phyloP scores from a whole-genome alignment of 2,888 invertebrate genomes.

The Dexiosoma caninum region DNA sequence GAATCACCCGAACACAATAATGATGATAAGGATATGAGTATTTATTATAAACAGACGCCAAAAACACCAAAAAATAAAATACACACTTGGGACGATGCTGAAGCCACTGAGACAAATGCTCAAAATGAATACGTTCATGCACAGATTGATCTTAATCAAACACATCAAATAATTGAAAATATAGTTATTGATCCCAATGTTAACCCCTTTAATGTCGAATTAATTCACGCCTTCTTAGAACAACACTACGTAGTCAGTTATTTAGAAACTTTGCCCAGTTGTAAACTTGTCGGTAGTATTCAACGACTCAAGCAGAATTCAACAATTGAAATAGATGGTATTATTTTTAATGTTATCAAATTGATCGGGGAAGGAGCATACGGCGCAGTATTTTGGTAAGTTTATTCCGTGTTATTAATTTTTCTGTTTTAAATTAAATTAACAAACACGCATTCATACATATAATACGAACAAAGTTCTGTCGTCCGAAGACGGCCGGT shows the following conservation, averaged over 20 bases:
- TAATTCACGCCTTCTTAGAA: constrained; percentile 84
- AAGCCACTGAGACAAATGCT: constrained; percentile 36
- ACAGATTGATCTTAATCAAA: constrained; percentile 67
- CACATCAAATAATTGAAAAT: constrained; percentile 67
- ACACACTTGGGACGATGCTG: constrained; percentile 70
- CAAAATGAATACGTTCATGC: constrained; percentile 66
- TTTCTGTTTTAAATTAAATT: too few relatives aligned
- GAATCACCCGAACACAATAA: constrained; percentile 16
- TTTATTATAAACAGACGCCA: constrained; percentile 72
- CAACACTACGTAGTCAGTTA: constrained; percentile 85
- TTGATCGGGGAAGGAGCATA: constrained; percentile 90
- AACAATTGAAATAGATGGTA: constrained; percentile 78
- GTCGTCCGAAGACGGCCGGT: too few relatives aligned
- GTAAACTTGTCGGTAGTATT: constrained; percentile 80
- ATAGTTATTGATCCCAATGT: constrained; percentile 75
- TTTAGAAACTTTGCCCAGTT: constrained; percentile 79
- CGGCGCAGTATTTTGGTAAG: constrained; percentile 87
- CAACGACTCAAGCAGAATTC: constrained; percentile 79
- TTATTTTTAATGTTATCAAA: constrained; percentile 82
- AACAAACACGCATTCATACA: too few relatives aligned
- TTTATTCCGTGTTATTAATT: constrained; percentile 62
- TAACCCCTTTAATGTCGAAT: constrained; percentile 89
- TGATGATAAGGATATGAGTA: constrained; percentile 69
- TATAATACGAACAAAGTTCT: too few relatives aligned
- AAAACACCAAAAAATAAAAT: constrained; percentile 68